phyloP scores from a whole-genome alignment of 2,113 vertebrate species.

The Eptesicus fuscus region DNA sequence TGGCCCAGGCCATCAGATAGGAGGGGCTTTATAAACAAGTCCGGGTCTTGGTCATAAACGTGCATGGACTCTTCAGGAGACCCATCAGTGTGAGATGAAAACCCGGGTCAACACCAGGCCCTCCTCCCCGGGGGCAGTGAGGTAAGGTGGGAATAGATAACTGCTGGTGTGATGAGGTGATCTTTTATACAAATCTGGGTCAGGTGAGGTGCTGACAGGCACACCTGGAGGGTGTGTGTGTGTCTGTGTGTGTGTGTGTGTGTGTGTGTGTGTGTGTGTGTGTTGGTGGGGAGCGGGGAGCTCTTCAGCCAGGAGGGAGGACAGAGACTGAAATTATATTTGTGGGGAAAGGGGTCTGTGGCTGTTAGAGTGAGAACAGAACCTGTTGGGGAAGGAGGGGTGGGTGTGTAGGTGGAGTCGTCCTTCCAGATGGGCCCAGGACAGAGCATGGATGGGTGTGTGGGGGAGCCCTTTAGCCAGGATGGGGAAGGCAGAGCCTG shows the following conservation, averaged over 20 bases:
- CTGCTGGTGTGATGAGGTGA: background rate
- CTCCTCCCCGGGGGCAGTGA: fast-evolving
- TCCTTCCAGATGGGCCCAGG: no score
- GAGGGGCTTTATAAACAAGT: background rate
- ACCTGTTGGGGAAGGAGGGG: no score
- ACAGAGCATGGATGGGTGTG: no score
- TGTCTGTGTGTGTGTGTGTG: no score
- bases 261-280: background rate
- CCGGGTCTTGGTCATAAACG: background rate
- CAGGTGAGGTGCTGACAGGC: background rate
- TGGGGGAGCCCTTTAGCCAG: background rate
- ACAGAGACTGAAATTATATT: background rate
- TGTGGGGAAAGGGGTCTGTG: no score
- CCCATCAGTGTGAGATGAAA: background rate
- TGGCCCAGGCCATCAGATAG: no score
- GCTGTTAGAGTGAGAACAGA: no score
- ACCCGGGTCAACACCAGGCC: no score
- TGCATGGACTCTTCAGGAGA: background rate
- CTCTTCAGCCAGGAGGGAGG: background rate
- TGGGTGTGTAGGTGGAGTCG: no score
- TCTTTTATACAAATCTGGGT: background rate
- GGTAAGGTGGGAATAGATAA: background rate
- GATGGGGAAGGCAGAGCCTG: background rate
- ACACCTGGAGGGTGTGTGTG: background rate
- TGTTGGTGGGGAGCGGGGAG: no score